A percentile compares a stretch with the other conserved stretches of the same genome.
These are phyloP conservation scores for Sesamia inferens DNA, from an alignment of 2,888 invertebrate species.

Conservation along the genomic window DNA sequence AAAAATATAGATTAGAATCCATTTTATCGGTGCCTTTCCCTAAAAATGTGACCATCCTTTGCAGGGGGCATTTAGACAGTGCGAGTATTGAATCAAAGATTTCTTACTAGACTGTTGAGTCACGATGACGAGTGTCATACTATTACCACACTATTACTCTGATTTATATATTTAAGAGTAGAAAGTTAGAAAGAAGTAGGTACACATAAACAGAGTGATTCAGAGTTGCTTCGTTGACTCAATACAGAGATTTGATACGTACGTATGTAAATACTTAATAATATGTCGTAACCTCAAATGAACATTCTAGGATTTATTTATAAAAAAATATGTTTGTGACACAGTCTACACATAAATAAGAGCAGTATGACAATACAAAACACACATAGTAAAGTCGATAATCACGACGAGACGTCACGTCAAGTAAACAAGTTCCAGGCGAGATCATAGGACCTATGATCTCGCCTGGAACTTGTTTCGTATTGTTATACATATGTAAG, in stretches of 20 bases:
- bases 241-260: neutral
- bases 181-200: conserved; percentile 5
- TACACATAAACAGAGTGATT: conserved; percentile 4
- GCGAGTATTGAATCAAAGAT: conserved; percentile 6
- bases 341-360: neutral
- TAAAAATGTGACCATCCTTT: neutral
- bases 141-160: no score
- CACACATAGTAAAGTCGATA: neutral
- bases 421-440: conserved; percentile 11
- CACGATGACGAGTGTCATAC: neutral
- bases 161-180: neutral
- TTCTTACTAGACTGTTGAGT: neutral
- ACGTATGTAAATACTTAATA: neutral
- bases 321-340: conserved; percentile 5
- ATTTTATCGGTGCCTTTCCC: neutral
- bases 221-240: neutral
- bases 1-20: neutral
- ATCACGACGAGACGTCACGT: neutral
- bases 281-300: neutral
- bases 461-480: no score
- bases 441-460: neutral
- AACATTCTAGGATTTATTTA: neutral
- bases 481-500: no score
- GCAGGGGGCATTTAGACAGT: neutral
- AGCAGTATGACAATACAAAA: neutral